phyloP scores from a whole-genome alignment of 2,888 invertebrate species.

The Linyphia triangularis region DNA sequence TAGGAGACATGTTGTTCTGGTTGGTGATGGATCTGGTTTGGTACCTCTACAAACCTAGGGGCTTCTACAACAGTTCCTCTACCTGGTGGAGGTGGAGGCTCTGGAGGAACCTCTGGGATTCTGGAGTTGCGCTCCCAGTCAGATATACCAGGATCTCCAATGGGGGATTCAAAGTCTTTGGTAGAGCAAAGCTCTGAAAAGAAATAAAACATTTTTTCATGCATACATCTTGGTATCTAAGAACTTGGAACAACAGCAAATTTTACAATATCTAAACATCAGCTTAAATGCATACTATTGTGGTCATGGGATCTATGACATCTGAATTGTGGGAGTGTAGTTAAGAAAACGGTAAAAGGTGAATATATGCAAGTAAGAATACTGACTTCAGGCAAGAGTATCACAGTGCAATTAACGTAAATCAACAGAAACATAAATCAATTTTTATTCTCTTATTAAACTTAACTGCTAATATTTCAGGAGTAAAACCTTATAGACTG shows the following conservation, averaged over 20 bases:
- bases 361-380: too few relatives aligned
- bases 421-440: too few relatives aligned
- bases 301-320: too few relatives aligned
- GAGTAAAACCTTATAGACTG: too few relatives aligned
- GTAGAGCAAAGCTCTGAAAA: constrained; percentile 44
- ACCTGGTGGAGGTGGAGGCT: constrained; percentile 55
- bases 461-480: too few relatives aligned
- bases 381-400: too few relatives aligned
- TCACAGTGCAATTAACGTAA: too few relatives aligned
- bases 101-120: constrained; percentile 46
- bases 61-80: constrained; percentile 39
- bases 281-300: too few relatives aligned
- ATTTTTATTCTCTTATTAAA: too few relatives aligned
- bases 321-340: too few relatives aligned
- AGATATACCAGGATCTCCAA: constrained; percentile 30
- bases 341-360: too few relatives aligned
- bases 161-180: constrained; percentile 63
- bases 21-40: constrained; percentile 48
- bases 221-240: neutral
- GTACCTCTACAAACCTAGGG: constrained; percentile 54
- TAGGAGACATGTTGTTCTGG: constrained; percentile 63
- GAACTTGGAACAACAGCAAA: neutral
- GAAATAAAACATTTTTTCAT: neutral
- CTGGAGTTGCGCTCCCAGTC: constrained; percentile 69
- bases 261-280: too few relatives aligned